Evolutionary conservation across 2,113 vertebrate genomes (phyloP), one percentile per base, ranked within the genome.

Genomic region (Megaleporinus macrocephalus): DNA sequence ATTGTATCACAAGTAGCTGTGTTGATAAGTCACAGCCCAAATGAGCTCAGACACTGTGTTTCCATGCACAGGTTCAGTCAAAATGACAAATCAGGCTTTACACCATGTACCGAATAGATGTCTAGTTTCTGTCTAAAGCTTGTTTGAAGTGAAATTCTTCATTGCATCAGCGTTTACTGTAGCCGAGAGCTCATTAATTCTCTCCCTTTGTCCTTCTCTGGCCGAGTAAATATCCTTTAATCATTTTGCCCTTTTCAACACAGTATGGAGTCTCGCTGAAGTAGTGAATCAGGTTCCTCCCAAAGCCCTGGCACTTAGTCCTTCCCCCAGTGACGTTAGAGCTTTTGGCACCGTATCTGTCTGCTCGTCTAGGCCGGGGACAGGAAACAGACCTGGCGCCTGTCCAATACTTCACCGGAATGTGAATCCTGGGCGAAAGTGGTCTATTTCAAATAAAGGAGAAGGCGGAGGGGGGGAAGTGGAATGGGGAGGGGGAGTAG

Each of bases 231-330:
- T 76, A 41, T 65, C 62, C 73, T 80, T 80, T 76, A 84, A 84
- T 84, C 78, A 72, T 80, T 70, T 73, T 72, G 68, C 24, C 74
- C 62, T 77, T 81, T 76, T 80, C 73, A 84, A 66, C 47, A 72
- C 78, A 70, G 53, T 66, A 53, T 80, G 83, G 26, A 55, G 75
- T 76, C 68, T 76, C 73, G 78, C 47, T 77, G 47, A 84, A 81
- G 73, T 73, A 65, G 79, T 57, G 78, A 84, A 68, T 84, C 57
- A 2, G 57, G 29, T 57, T 70, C 57, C 65, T 84, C 78, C 73
- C 78, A 80, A n/a, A 85, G 33, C 68, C 51, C 30, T 57, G 29
- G 29, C 61, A 81, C 51, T 53, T 15, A 61, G 6, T 27, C 75
- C 65, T 51, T 73, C 75, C 51, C 33, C 53, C 22, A 27, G n/a